These are phyloP conservation scores for Tiphia femorata DNA, from an alignment of 2,888 invertebrate genomes.

Conservation along the genomic window DNA sequence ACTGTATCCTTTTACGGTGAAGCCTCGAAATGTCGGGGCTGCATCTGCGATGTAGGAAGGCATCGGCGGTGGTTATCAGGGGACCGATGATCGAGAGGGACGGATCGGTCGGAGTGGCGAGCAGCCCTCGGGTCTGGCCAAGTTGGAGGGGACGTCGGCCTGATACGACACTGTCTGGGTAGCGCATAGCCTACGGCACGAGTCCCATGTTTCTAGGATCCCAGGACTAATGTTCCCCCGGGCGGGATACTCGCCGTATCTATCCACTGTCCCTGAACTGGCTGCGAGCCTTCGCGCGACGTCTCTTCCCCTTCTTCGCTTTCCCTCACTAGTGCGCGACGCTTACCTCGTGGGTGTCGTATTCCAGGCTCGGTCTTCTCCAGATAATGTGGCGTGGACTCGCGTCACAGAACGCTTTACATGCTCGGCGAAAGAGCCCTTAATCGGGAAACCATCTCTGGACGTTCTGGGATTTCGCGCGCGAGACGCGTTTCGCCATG, in stretches of 20 bases:
- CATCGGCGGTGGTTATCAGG: conserved; percentile 18
- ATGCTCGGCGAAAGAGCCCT: conserved; percentile 59
- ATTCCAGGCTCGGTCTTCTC: conserved; percentile 58
- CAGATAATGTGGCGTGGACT: conserved; percentile 47
- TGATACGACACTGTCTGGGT: conserved; percentile 30
- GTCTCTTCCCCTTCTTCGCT: neutral
- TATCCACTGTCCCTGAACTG: conserved; percentile 18
- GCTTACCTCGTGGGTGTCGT: conserved; percentile 45
- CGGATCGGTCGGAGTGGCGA: conserved; percentile 19
- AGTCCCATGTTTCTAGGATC: conserved; percentile 44
- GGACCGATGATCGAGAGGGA: conserved; percentile 17
- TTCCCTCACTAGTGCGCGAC: too few relatives aligned
- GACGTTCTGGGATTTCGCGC: too few relatives aligned
- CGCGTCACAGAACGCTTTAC: conserved; percentile 57
- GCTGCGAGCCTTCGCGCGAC: neutral
- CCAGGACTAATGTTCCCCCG: conserved; percentile 60
- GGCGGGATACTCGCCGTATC: conserved; percentile 49
- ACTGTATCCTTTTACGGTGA: too few relatives aligned
- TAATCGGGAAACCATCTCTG: conserved; percentile 56
- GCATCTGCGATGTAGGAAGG: conserved; percentile 24
- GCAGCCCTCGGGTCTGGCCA: conserved; percentile 33
- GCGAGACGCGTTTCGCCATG: neutral
- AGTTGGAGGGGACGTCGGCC: conserved; percentile 21
- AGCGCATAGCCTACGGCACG: conserved; percentile 19
- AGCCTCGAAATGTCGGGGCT: too few relatives aligned